Conservation (phyloP, 2,113 vertebrate genomes). For the Platysteira castanea region DNA sequence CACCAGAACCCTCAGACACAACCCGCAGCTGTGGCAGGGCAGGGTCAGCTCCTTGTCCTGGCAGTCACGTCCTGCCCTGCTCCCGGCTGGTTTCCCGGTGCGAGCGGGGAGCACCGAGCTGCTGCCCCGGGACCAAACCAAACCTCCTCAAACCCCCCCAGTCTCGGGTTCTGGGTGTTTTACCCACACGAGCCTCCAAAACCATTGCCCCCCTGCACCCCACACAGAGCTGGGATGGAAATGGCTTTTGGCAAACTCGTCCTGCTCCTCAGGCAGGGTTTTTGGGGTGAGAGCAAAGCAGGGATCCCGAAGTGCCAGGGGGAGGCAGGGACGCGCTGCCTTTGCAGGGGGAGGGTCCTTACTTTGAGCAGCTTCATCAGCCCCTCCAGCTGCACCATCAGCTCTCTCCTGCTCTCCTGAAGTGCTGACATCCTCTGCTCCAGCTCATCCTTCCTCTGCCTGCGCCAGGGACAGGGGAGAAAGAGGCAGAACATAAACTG, state of each 20-base stretch:
- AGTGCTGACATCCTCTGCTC: slow-evolving; percentile 94
- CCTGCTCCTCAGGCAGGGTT: neutral
- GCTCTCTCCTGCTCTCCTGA: slow-evolving; percentile 91
- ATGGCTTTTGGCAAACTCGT: neutral
- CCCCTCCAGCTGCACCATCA: slow-evolving; percentile 96
- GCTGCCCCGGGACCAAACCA: neutral
- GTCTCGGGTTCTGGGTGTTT: fast-evolving
- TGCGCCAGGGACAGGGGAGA: slow-evolving; percentile 18
- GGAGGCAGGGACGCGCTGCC: fast-evolving
- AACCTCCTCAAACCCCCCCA: fast-evolving
- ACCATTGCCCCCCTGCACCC: neutral
- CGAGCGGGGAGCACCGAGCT: fast-evolving
- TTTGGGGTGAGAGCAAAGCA: neutral
- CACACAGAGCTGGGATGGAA: fast-evolving
- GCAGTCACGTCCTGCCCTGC: neutral
- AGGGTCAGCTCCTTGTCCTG: neutral
- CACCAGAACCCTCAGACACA: fast-evolving
- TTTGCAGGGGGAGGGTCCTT: neutral
- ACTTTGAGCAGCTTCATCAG: slow-evolving; percentile 97
- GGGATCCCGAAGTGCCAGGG: fast-evolving
- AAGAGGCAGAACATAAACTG: neutral
- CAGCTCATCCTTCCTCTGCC: slow-evolving; percentile 94
- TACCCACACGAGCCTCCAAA: neutral
- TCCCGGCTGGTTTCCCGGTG: neutral
- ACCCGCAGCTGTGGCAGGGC: fast-evolving